Evolutionary conservation across 2,888 invertebrate species (phyloP).

Genomic region (Cylindroiulus punctatus): DNA sequence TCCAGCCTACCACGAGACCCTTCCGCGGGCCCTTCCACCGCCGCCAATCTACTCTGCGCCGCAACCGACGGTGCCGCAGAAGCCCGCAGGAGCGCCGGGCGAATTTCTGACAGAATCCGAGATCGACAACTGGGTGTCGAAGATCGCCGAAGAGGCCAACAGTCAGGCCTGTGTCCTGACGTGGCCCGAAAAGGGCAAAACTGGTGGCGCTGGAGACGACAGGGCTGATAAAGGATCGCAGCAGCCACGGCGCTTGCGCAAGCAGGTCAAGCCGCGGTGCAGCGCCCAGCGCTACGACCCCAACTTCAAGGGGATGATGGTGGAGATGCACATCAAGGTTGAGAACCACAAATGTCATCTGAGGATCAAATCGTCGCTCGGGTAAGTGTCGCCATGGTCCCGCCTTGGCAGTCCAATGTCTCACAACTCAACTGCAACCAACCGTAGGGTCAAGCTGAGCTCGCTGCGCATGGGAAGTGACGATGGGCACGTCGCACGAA

Average conservation of each 20-base stretch:
- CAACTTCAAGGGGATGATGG: slow-evolving; percentile 40
- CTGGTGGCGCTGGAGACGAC: neutral
- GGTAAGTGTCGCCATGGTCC: neutral
- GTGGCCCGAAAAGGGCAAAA: neutral
- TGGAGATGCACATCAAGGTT: slow-evolving; percentile 28
- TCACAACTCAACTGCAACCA: no score
- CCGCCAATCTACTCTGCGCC: no score
- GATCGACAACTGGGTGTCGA: slow-evolving; percentile 20
- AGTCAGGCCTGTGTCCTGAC: neutral
- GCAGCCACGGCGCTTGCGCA: neutral
- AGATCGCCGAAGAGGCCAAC: slow-evolving; percentile 16
- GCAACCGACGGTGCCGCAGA: no score
- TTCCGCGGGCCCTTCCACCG: no score
- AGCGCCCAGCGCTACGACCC: slow-evolving; percentile 48
- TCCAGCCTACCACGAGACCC: no score
- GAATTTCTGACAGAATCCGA: neutral
- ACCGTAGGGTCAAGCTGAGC: no score
- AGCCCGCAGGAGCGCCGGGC: neutral
- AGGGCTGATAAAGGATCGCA: neutral
- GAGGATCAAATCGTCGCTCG: slow-evolving; percentile 17
- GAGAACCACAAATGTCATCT: slow-evolving; percentile 35
- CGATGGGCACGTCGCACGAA: no score
- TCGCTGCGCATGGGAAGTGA: no score
- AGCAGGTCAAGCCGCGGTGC: slow-evolving; percentile 37
- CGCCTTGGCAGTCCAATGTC: no score